Percentiles rank a stretch among this genome's conserved stretches.
Evolutionary conservation across 2,888 invertebrate species (phyloP).

Genomic region (Bombylius major): DNA sequence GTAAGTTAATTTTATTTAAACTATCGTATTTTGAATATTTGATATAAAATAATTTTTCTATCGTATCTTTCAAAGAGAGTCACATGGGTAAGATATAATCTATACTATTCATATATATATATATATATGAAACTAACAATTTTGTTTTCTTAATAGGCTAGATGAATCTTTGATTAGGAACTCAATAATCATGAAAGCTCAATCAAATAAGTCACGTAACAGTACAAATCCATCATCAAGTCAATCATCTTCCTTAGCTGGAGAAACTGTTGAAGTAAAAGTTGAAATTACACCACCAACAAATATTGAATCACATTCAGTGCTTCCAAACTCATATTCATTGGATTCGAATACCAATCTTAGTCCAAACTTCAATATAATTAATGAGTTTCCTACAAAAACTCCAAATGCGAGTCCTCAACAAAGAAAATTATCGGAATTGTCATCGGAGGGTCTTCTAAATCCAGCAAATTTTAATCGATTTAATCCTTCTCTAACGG

Average conservation of each 20-base stretch:
- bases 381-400: conserved; percentile 10
- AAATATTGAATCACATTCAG: conserved; percentile 20
- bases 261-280: conserved; percentile 35
- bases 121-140: not conserved
- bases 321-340: conserved; percentile 32
- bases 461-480: conserved; percentile 32
- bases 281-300: conserved; percentile 36
- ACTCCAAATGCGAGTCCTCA: conserved; percentile 14
- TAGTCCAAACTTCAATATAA: conserved; percentile 23
- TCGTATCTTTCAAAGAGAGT: conserved; percentile 38
- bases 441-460: conserved; percentile 31
- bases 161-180: conserved; percentile 48
- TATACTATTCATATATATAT: not conserved
- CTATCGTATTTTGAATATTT: not conserved
- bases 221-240: conserved; percentile 36
- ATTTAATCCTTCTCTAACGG: conserved; percentile 23
- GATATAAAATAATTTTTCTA: not conserved
- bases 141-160: conserved; percentile 34
- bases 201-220: conserved; percentile 27
- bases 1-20: conserved; percentile 40
- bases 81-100: conserved; percentile 48
- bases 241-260: conserved; percentile 34
- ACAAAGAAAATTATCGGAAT: conserved; percentile 31
- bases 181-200: conserved; percentile 36
- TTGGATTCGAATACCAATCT: conserved; percentile 35